Percentiles rank a stretch among this genome's conserved stretches.
Evolutionary conservation across 1,140 invertebrate species (phyloP).

Genomic region (Drosophila insularis): DNA sequence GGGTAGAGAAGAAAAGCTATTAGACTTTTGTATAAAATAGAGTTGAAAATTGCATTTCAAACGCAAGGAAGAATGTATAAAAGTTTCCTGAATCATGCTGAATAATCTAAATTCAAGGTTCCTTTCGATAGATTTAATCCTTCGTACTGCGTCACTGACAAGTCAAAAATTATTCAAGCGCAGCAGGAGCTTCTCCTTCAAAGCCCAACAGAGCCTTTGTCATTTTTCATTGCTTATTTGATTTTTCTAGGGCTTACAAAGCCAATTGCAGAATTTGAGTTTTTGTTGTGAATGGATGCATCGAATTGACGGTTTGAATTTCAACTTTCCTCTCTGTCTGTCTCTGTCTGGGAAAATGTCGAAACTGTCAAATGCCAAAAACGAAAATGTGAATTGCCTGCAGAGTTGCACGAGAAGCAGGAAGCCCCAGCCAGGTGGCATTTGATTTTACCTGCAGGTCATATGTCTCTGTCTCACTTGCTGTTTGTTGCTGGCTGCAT

Average conservation of each 20-base stretch:
- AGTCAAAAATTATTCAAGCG: constrained; percentile 57
- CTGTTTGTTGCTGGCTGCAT: not conserved
- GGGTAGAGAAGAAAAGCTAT: too few relatives aligned
- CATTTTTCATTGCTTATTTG: constrained; percentile 56
- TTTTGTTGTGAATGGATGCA: constrained; percentile 2
- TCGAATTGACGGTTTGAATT: constrained; percentile 55
- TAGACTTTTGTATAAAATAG: too few relatives aligned
- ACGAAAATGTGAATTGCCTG: constrained; percentile 68
- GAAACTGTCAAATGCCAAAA: constrained; percentile 80
- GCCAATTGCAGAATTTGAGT: constrained; percentile 36
- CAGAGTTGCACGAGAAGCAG: constrained; percentile 17
- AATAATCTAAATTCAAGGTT: too few relatives aligned
- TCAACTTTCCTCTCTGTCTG: constrained; percentile 17
- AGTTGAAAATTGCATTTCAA: too few relatives aligned
- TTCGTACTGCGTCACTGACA: constrained; percentile 13
- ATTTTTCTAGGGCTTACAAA: constrained; percentile 46
- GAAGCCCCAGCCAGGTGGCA: constrained; percentile 38
- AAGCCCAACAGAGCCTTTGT: constrained; percentile 40
- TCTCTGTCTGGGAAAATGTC: constrained; percentile 59
- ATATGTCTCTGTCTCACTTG: constrained; percentile 27
- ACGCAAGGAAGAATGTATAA: not conserved
- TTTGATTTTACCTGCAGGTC: constrained; percentile 45
- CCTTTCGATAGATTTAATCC: not conserved
- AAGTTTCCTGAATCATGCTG: too few relatives aligned
- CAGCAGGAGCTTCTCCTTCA: constrained; percentile 24